Base-by-base conservation (phyloP, 2,113 vertebrate species). In the Podarcis cretensis region DNA sequence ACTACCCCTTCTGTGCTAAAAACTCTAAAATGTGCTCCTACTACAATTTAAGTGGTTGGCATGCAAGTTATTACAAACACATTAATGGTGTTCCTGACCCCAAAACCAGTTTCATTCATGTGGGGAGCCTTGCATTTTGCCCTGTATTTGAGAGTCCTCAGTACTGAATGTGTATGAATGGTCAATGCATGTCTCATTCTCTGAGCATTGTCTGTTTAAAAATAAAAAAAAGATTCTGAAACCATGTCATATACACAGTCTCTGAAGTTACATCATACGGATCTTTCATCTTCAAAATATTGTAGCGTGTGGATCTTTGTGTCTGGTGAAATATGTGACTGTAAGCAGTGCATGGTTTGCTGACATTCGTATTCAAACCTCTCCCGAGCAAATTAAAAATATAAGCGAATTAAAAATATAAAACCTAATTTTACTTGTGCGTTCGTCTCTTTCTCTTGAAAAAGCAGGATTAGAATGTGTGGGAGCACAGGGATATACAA, bases 151-250 rank as follows among this genome's bases (percentile, higher is more conserved):
- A 83, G 1, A 0, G 48, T 65, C 27, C 43, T 91, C 57, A 66
- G 81, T 21, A 86, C 32, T 88, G 83, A 86, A 89, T 92, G 92
- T 92, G 89, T 88, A 90, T 92, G 16, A 57, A 69, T 54, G 65
- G 90, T 92, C 80, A 82, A 21, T 20, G 90, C 86, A 80, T 93
- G 91, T 90, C 59, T 75, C 87, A 54, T 93, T 89, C 74, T 89
- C n/a, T 74, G 12, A 1, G 0, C 1, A 13, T 69, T 76, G 76
- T 91, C 32, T 35, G 1, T 6, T 43, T 4, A 54, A 0, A 68
- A 85, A 90, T 83, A 71, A 83, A 81, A 2, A 0, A 54, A 54
- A 48, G 48, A 10, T 54, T 54, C 12, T 68, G 37, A 43, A 85
- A 76, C 27, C 25, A 18, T 77, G 5, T 3, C 6, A 25, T 48